Evolutionary conservation across 2,797 vertebrate species (phyloP).

Genomic region (Gymnoscopelus braueri): DNA sequence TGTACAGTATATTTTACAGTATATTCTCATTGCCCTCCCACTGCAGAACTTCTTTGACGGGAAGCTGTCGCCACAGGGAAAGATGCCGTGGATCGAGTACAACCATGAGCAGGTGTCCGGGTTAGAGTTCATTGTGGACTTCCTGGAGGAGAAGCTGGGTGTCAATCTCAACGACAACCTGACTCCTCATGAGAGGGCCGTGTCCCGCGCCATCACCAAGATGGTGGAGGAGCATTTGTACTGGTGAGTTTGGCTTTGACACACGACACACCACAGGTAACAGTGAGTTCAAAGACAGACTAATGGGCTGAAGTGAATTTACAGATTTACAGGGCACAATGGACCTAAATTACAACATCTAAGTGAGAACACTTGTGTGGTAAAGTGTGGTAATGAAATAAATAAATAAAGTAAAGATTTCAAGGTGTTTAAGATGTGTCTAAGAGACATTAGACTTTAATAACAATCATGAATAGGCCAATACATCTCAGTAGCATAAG

Average conservation of each 20-base stretch:
- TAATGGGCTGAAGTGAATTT: too few relatives aligned
- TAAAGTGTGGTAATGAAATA: too few relatives aligned
- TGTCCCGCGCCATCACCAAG: constrained; percentile 92
- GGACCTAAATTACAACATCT: too few relatives aligned
- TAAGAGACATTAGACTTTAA: too few relatives aligned
- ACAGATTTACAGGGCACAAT: too few relatives aligned
- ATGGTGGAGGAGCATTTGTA: constrained; percentile 99
- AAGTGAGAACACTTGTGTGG: too few relatives aligned
- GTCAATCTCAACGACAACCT: constrained; percentile 94
- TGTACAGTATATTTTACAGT: not conserved
- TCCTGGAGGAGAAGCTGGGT: constrained; percentile 97
- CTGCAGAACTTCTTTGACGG: constrained; percentile 97
- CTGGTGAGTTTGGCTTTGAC: constrained; percentile 84
- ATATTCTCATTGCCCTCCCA: constrained; percentile 12
- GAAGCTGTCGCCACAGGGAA: constrained; percentile 96
- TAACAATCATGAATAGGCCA: too few relatives aligned
- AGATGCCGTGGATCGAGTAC: constrained; percentile 99
- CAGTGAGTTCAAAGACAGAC: too few relatives aligned
- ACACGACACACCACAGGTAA: too few relatives aligned
- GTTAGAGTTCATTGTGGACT: constrained; percentile 97
- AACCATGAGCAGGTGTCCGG: constrained; percentile 93
- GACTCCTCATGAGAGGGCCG: constrained; percentile 89
- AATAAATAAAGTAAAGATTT: too few relatives aligned
- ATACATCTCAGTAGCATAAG: too few relatives aligned
- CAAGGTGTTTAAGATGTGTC: too few relatives aligned